Conservation (phyloP, 2,113 vertebrate species). For the Trachemys scripta region DNA sequence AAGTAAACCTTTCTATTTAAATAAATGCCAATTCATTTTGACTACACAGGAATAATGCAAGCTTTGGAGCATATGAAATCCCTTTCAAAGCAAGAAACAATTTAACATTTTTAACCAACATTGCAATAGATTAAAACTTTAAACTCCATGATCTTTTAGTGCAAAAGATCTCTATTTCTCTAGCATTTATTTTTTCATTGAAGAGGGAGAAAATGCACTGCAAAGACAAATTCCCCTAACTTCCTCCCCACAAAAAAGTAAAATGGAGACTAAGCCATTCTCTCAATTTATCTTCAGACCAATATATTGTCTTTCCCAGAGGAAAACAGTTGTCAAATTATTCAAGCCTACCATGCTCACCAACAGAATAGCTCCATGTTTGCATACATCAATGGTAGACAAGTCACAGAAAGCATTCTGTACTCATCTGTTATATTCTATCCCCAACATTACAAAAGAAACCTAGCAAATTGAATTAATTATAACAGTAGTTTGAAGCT, state of each 20-base stretch:
- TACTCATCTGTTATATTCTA: not conserved
- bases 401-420: not conserved
- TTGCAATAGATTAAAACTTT: not conserved
- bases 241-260: not conserved
- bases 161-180: not conserved
- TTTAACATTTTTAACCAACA: not conserved
- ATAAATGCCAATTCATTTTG: not conserved
- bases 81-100: not conserved
- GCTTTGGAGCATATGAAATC: not conserved
- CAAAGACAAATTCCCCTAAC: not conserved
- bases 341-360: not conserved
- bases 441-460: not conserved
- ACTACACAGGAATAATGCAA: not conserved
- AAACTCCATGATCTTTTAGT: not conserved
- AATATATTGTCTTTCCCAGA: not conserved
- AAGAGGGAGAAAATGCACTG: not conserved
- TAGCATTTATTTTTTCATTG: not conserved
- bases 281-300: not conserved
- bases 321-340: not conserved
- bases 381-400: not conserved
- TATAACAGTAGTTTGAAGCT: conserved; percentile 65
- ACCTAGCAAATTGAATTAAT: conserved; percentile 70
- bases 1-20: not conserved
- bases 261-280: not conserved
- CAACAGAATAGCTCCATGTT: not conserved